Percentiles rank a stretch among this genome's conserved stretches.
Conservation (phyloP, 1,140 invertebrate genomes). For the Cherax quadricarinatus region DNA sequence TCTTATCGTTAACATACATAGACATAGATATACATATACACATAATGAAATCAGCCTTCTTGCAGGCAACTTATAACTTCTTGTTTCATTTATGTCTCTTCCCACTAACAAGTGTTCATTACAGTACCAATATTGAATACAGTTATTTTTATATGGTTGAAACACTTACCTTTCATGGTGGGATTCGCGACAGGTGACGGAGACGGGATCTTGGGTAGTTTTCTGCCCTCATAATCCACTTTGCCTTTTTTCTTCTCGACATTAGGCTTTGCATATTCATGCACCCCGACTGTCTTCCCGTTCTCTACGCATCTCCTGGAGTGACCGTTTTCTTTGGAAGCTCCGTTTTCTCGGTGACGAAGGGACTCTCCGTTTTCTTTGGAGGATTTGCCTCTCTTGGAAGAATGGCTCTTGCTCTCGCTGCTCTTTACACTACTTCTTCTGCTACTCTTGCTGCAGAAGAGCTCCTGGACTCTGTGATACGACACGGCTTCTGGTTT, state of each 20-base stretch:
- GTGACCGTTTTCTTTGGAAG: background rate
- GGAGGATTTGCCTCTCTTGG: conserved; percentile 20
- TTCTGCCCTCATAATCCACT: conserved; percentile 58
- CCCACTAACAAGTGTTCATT: too few species aligned
- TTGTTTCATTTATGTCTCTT: too few species aligned
- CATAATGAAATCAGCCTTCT: too few species aligned
- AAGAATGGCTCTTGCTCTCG: conserved; percentile 3
- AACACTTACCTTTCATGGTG: conserved; percentile 41
- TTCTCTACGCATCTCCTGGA: background rate
- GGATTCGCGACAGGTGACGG: conserved; percentile 18
- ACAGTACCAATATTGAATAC: too few species aligned
- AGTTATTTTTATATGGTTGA: too few species aligned
- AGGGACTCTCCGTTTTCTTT: conserved; percentile 44
- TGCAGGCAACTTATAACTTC: too few species aligned
- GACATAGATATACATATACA: too few species aligned
- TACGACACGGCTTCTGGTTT: conserved; percentile 86
- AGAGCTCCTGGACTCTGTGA: conserved; percentile 85
- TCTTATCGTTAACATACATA: too few species aligned
- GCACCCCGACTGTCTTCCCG: conserved; percentile 17
- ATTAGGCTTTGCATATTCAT: background rate
- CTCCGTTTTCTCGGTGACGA: conserved; percentile 18
- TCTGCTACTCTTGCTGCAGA: conserved; percentile 76
- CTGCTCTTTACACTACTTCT: conserved; percentile 12
- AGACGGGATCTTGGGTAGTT: conserved; percentile 57
- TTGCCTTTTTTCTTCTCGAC: conserved; percentile 43